These are phyloP conservation scores for Sminthurinus aureus DNA, from an alignment of 2,888 invertebrate genomes.

Conservation along the genomic window DNA sequence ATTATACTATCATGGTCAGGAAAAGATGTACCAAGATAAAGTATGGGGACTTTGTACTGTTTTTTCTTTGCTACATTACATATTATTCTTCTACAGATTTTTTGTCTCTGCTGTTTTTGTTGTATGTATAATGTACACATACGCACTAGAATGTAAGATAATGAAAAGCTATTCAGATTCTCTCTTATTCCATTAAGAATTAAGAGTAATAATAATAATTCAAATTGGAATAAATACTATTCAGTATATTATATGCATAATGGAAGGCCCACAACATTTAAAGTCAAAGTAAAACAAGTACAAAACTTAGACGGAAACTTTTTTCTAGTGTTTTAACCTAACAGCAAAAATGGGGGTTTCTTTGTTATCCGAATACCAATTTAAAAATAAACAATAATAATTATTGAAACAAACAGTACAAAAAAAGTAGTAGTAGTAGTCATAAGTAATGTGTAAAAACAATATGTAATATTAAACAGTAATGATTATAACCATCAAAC, in stretches of 20 bases:
- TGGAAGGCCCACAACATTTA: background rate
- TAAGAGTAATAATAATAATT: background rate
- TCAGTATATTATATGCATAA: background rate
- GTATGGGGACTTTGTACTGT: slow-evolving; percentile 11
- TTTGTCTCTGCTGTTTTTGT: background rate
- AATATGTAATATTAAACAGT: background rate
- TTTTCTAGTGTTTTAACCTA: too few relatives aligned
- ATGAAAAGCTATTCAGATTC: background rate
- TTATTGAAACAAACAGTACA: too few relatives aligned
- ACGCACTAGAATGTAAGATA: too few relatives aligned
- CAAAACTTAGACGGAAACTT: background rate
- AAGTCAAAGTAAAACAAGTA: background rate
- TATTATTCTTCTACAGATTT: background rate
- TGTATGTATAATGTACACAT: background rate
- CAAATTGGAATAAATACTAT: too few relatives aligned
- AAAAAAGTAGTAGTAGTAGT: too few relatives aligned
- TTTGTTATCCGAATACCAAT: too few relatives aligned
- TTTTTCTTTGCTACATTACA: background rate
- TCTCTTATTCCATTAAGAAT: background rate
- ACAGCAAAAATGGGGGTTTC: too few relatives aligned
- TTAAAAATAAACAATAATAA: too few relatives aligned
- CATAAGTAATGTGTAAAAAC: too few relatives aligned
- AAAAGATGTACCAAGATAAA: background rate
- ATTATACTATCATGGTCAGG: background rate
- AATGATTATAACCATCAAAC: background rate